These are phyloP conservation scores for Oxyruncus cristatus DNA, from an alignment of 2,113 vertebrate genomes.

Conservation along the genomic window DNA sequence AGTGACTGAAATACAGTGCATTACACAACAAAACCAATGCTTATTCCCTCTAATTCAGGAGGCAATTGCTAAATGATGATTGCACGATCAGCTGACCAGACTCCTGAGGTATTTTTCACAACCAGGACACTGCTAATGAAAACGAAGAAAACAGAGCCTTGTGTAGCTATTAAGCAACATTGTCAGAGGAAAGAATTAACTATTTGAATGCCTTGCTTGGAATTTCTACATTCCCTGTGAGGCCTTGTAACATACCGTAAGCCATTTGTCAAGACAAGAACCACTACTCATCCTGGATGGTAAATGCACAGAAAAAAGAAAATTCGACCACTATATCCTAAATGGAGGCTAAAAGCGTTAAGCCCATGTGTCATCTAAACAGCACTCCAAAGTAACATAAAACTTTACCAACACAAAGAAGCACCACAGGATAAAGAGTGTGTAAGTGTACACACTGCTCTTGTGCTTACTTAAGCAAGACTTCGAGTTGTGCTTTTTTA, in stretches of 20 bases:
- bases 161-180: not conserved
- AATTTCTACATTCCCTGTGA: not conserved
- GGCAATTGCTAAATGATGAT: not conserved
- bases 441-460: not conserved
- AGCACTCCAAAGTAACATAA: not conserved
- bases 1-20: not conserved
- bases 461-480: not conserved
- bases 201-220: not conserved
- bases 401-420: not conserved
- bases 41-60: not conserved
- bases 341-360: not conserved
- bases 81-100: not conserved
- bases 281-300: fast-evolving
- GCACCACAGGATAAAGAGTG: fast-evolving
- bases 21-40: not conserved
- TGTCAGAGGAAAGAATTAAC: not conserved
- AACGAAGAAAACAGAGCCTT: not conserved
- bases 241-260: not conserved
- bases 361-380: not conserved
- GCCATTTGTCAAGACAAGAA: not conserved
- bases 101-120: conserved; percentile 4
- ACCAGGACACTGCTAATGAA: not conserved
- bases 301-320: not conserved
- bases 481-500: not conserved
- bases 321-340: not conserved